These are phyloP conservation scores for Dryococelus australis DNA, from an alignment of 2,888 invertebrate genomes.

Conservation along the genomic window DNA sequence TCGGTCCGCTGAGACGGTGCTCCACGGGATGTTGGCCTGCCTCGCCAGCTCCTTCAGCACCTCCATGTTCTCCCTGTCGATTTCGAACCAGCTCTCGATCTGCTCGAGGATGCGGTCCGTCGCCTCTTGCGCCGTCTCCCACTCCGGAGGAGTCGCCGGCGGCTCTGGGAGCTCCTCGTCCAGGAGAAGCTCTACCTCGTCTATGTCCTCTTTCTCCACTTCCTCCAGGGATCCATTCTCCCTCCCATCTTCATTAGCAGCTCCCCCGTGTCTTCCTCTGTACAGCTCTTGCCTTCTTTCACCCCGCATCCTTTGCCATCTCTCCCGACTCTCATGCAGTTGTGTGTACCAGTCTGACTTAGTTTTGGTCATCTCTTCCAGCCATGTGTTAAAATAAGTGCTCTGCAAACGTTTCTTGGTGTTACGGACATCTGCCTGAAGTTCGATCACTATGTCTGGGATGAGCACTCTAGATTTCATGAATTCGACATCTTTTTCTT, in stretches of 20 bases:
- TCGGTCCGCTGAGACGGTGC: background rate
- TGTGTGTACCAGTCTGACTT: background rate
- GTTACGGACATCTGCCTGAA: background rate
- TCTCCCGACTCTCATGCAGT: background rate
- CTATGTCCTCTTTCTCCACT: background rate
- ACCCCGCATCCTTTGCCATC: background rate
- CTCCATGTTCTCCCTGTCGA: background rate
- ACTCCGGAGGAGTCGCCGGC: background rate
- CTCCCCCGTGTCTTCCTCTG: background rate
- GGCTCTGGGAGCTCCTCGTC: background rate
- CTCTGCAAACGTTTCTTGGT: background rate
- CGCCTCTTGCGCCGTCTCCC: background rate
- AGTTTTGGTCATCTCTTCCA: background rate
- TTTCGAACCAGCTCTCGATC: background rate
- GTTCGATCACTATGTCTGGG: conserved; percentile 13
- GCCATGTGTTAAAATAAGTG: background rate
- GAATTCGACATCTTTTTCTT: background rate
- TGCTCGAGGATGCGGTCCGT: conserved; percentile 3
- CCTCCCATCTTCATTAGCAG: background rate
- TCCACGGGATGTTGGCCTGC: conserved; percentile 6
- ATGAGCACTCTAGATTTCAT: background rate
- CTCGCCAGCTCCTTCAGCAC: background rate
- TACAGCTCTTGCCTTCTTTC: background rate
- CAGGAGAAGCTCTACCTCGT: background rate
- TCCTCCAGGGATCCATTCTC: background rate